A percentile compares a stretch with the other conserved stretches of the same genome.
phyloP scores from a whole-genome alignment of 2,797 vertebrate genomes.

The Neosilurus hyrtlii region DNA sequence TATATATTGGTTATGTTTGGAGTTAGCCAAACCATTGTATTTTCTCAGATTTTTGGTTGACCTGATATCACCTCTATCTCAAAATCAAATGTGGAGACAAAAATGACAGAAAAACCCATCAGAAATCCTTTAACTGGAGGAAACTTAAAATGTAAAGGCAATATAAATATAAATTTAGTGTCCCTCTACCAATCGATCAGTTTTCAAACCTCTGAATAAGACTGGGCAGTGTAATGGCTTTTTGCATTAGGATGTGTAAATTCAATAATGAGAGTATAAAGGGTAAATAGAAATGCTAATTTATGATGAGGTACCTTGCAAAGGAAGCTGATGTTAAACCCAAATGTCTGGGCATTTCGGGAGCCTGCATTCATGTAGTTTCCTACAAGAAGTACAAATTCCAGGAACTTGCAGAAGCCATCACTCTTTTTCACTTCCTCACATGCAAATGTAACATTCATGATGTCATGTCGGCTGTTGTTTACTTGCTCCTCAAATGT shows the following conservation, averaged over 20 bases:
- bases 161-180: neutral
- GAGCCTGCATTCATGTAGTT: slow-evolving; percentile 99
- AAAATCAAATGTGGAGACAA: neutral
- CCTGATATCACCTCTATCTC: neutral
- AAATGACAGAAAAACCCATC: neutral
- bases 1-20: neutral
- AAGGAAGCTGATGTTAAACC: slow-evolving; percentile 93
- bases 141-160: neutral
- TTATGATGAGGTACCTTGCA: slow-evolving; percentile 86
- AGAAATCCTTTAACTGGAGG: neutral
- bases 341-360: slow-evolving; percentile 92
- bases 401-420: slow-evolving; percentile 82
- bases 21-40: neutral
- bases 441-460: slow-evolving; percentile 92
- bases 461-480: slow-evolving; percentile 93
- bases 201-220: neutral
- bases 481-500: slow-evolving; percentile 94
- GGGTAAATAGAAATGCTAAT: slow-evolving; percentile 50
- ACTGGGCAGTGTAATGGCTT: neutral
- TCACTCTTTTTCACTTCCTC: slow-evolving; percentile 97
- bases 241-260: neutral
- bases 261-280: neutral
- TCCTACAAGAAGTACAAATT: slow-evolving; percentile 87
- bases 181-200: neutral
- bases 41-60: neutral